phyloP scores from a whole-genome alignment of 2,888 invertebrate species.

The Poecilus cupreus region DNA sequence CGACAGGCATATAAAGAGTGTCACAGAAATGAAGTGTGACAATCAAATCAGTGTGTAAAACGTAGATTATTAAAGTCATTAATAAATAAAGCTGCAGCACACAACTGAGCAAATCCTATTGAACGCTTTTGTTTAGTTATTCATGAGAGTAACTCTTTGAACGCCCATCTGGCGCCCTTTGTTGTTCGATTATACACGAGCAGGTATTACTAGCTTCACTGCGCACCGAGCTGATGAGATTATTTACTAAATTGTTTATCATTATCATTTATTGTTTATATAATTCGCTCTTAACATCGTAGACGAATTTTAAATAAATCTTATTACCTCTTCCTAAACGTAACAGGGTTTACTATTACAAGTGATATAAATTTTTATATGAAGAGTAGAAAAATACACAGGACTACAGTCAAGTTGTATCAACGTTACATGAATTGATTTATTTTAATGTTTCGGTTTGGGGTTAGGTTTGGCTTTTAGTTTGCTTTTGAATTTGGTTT shows the following conservation, averaged over 20 bases:
- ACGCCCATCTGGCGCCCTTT: background rate
- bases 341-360: no score
- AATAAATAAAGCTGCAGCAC: constrained; percentile 28
- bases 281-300: background rate
- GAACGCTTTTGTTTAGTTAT: constrained; percentile 27
- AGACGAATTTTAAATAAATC: no score
- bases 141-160: constrained; percentile 17
- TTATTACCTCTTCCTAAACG: no score
- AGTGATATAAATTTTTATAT: no score
- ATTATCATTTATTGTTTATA: background rate
- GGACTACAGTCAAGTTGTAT: no score
- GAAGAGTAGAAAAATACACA: no score
- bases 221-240: background rate
- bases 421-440: no score
- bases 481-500: no score
- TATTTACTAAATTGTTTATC: background rate
- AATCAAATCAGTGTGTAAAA: constrained; percentile 28
- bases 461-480: no score
- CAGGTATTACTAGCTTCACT: background rate
- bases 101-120: constrained; percentile 30
- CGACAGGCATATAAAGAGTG: background rate
- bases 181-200: background rate
- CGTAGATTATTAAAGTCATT: background rate
- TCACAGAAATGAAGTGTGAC: constrained; percentile 32
- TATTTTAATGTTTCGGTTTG: no score